Conservation (phyloP, 2,888 invertebrate species). For the Achlya flavicornis region DNA sequence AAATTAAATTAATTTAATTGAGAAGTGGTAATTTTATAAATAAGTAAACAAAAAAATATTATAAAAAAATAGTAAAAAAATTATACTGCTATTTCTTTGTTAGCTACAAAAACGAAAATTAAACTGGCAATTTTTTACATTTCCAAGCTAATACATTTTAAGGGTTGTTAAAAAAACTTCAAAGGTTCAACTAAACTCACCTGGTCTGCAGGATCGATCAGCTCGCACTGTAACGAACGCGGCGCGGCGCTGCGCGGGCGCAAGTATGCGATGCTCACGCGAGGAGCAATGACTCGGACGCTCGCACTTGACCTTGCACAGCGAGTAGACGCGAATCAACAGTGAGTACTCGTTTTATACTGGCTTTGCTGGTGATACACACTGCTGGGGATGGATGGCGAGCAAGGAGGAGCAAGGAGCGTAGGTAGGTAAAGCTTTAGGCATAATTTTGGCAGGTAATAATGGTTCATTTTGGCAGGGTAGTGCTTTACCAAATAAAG, state of each 20-base stretch:
- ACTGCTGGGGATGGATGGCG: conserved; percentile 33
- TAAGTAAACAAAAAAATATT: too few species aligned
- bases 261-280: conserved; percentile 56
- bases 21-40: too few species aligned
- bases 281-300: conserved; percentile 79
- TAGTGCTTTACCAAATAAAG: background rate
- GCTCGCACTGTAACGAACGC: conserved; percentile 36
- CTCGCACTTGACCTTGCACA: conserved; percentile 79
- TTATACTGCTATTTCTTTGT: too few species aligned
- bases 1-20: too few species aligned
- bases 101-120: too few species aligned
- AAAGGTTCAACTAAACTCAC: background rate
- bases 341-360: conserved; percentile 78
- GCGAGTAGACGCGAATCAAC: conserved; percentile 76
- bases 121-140: background rate
- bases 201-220: conserved; percentile 13
- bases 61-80: too few species aligned
- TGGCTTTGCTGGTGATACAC: conserved; percentile 48
- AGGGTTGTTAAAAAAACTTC: background rate
- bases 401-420: conserved; percentile 15
- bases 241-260: conserved; percentile 40
- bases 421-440: conserved; percentile 10
- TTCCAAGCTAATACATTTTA: background rate
- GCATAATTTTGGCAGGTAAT: background rate
- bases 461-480: background rate